Evolutionary conservation across 2,113 vertebrate species (phyloP), one percentile per base, ranked within the genome.

Genomic region (Leptosomus discolor): DNA sequence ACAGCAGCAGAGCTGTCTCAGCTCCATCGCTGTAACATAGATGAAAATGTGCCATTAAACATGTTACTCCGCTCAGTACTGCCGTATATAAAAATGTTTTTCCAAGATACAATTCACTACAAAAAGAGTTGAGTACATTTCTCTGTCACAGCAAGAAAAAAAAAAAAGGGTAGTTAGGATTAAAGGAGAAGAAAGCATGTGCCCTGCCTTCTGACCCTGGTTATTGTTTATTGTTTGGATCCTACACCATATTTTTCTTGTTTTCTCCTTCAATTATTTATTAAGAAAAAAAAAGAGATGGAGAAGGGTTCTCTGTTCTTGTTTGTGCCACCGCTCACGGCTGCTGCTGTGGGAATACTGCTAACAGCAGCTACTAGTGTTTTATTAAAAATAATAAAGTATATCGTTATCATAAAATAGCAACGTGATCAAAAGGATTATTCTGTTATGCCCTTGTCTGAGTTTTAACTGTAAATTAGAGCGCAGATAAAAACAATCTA

Each of bases 381-480:
- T 98, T 96, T 96, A 97, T 93, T 90, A 93, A 96, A 94, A 96
- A 93, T 95, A 95, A 96, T 96, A 92, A 96, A 97, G 92, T 83
- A 71, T 96, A 90, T 92, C 1, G 17, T 97, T 96, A 97, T 53
- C 85, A 91, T 95, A 95, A 96, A 97, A 93, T n/a, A 95, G 30
- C 85, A 79, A 68, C 29, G 51, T 57, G 90, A 93, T 91, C 91
- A 82, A 90, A 96, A 88, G 54, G 56, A 85, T 93, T 96, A 63
- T 77, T 91, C 75, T 81, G 70, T 58, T 70, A 50, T 88, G 79
- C 60, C 70, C 48, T 85, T 80, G 36, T 85, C 89, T 80, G 81
- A 91, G 41, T 82, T 93, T 85, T 78, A 95, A 22, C 77, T 60
- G 50, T 81, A 94, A 94, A 94, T 92, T 71, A 92, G 61, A 94